phyloP scores from a whole-genome alignment of 2,113 vertebrate genomes.

The Mormyrus iriodes region DNA sequence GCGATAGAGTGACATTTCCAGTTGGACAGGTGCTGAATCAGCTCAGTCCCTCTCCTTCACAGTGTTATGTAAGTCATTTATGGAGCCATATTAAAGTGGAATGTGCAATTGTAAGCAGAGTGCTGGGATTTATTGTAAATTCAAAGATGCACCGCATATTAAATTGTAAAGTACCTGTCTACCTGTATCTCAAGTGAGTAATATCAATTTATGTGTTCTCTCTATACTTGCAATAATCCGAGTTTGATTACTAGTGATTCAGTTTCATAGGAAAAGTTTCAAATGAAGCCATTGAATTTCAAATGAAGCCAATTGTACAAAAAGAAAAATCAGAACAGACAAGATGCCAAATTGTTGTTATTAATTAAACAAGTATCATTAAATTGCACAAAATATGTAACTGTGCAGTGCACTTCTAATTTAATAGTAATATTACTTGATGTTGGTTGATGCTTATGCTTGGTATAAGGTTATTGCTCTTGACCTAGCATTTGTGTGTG shows the following conservation, averaged over 20 bases:
- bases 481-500: background rate
- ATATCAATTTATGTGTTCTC: background rate
- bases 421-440: background rate
- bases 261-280: background rate
- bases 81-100: background rate
- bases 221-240: background rate
- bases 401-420: background rate
- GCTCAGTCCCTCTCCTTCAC: background rate
- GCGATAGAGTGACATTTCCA: constrained; percentile 3
- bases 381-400: background rate
- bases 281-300: background rate
- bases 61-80: background rate
- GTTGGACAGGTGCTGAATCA: background rate
- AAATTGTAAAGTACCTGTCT: background rate
- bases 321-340: background rate
- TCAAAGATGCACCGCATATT: background rate
- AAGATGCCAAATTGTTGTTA: background rate
- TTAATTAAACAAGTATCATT: background rate
- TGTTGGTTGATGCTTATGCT: background rate
- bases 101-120: background rate
- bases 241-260: background rate
- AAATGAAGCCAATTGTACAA: background rate
- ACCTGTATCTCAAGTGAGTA: background rate
- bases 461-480: background rate
- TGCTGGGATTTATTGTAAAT: background rate